Evolutionary conservation across 2,888 invertebrate genomes (phyloP).

Genomic region (Timema podura): DNA sequence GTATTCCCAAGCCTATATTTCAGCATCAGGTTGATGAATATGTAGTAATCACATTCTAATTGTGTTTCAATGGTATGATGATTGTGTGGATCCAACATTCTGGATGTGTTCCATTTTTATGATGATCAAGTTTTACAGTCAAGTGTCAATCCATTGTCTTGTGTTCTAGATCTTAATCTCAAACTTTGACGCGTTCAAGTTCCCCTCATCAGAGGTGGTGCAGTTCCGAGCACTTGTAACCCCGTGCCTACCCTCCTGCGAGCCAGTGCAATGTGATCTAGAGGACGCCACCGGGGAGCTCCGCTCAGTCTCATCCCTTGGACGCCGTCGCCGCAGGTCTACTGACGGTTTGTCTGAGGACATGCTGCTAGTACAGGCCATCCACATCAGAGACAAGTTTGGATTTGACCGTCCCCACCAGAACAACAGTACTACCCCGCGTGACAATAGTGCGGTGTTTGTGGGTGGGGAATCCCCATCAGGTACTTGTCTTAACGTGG

Average conservation of each 20-base stretch:
- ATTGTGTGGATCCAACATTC: too few relatives aligned
- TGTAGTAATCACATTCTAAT: too few relatives aligned
- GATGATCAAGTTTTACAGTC: too few relatives aligned
- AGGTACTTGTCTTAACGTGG: conserved; percentile 65
- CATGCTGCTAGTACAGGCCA: conserved; percentile 82
- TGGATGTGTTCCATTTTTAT: too few relatives aligned
- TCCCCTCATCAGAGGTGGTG: conserved; percentile 90
- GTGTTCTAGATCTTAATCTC: conserved; percentile 71
- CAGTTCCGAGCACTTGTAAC: conserved; percentile 94
- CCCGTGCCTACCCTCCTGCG: conserved; percentile 89
- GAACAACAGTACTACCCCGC: conserved; percentile 43
- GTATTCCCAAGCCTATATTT: too few relatives aligned
- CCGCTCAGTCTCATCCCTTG: conserved; percentile 67
- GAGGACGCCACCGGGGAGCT: conserved; percentile 79
- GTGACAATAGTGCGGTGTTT: conserved; percentile 54
- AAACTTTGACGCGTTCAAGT: conserved; percentile 94
- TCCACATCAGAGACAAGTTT: conserved; percentile 90
- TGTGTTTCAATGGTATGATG: too few relatives aligned
- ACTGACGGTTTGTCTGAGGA: conserved; percentile 50
- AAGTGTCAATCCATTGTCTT: neutral
- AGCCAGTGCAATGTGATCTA: conserved; percentile 85
- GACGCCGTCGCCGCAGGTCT: conserved; percentile 46
- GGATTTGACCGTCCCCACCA: conserved; percentile 68
- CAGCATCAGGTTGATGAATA: too few relatives aligned
- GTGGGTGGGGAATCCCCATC: conserved; percentile 37